Conservation (phyloP, 1,140 invertebrate species). For the Whitmania pigra region DNA sequence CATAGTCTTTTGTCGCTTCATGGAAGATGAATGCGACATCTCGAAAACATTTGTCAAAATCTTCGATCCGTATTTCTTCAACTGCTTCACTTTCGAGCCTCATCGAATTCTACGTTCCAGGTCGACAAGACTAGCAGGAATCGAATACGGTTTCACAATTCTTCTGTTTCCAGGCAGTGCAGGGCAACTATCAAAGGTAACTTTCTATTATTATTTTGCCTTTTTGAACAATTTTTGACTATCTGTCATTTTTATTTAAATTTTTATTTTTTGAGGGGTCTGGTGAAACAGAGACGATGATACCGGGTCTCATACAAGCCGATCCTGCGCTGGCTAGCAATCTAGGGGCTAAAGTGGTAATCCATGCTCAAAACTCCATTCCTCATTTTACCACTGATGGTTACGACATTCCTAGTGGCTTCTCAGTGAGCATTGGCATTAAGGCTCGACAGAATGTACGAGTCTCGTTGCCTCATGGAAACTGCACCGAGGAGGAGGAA, state of each 20-base stretch:
- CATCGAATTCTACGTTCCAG: conserved; percentile 16
- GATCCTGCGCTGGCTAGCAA: conserved; percentile 23
- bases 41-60: conserved; percentile 19
- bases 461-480: conserved; percentile 22
- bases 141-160: conserved; percentile 25
- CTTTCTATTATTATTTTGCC: background rate
- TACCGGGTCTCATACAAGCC: conserved; percentile 21
- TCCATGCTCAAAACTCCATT: conserved; percentile 22
- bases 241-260: background rate
- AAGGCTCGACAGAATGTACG: conserved; percentile 23
- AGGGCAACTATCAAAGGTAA: conserved; percentile 11
- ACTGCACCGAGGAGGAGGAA: conserved; percentile 20
- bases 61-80: conserved; percentile 26
- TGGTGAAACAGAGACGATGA: background rate
- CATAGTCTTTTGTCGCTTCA: conserved; percentile 25
- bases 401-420: conserved; percentile 24
- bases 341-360: conserved; percentile 21
- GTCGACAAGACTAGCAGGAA: conserved; percentile 22
- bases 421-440: conserved; percentile 23
- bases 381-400: conserved; percentile 23
- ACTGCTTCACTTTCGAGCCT: conserved; percentile 25
- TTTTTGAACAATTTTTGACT: background rate
- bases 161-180: conserved; percentile 21
- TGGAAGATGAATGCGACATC: conserved; percentile 24
- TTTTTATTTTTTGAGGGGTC: background rate